These are phyloP conservation scores for Tachina grossa DNA, from an alignment of 2,888 invertebrate genomes.

Conservation along the genomic window DNA sequence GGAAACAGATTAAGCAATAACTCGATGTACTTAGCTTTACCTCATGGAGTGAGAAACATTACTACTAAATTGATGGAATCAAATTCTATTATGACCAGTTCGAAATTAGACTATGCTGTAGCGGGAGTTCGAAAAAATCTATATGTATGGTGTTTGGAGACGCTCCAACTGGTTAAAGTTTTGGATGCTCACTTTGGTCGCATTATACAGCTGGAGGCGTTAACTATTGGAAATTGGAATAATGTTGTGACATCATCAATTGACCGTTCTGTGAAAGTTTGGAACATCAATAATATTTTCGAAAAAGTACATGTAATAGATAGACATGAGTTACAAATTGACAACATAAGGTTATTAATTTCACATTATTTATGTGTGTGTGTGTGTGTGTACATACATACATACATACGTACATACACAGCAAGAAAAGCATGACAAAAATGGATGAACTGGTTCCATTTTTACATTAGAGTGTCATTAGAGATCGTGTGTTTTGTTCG, in stretches of 20 bases:
- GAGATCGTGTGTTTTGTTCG: no score
- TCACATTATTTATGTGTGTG: not conserved
- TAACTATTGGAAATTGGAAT: slow-evolving; percentile 95
- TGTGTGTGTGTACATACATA: no score
- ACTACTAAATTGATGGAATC: slow-evolving; percentile 95
- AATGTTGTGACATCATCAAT: slow-evolving; percentile 98
- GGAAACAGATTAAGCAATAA: slow-evolving; percentile 82
- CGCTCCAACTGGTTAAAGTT: slow-evolving; percentile 92
- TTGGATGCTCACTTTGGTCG: slow-evolving; percentile 98
- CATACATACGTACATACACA: no score
- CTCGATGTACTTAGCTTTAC: slow-evolving; percentile 88
- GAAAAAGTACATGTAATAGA: slow-evolving; percentile 98
- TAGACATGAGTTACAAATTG: slow-evolving; percentile 96
- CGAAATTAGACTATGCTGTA: slow-evolving; percentile 94
- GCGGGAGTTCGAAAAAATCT: slow-evolving; percentile 97
- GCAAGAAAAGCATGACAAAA: no score
- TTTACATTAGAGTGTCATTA: no score
- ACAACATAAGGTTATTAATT: slow-evolving; percentile 89
- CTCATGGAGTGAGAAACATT: slow-evolving; percentile 95
- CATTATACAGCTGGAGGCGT: slow-evolving; percentile 94
- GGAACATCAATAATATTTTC: slow-evolving; percentile 99
- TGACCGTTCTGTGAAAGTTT: slow-evolving; percentile 96
- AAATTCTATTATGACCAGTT: slow-evolving; percentile 96
- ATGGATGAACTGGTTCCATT: no score
- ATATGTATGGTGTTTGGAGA: slow-evolving; percentile 95